Conservation (phyloP, 30 jellyfish, hydroid and myxozoan genomes). For the Turritopsis rubra region DNA sequence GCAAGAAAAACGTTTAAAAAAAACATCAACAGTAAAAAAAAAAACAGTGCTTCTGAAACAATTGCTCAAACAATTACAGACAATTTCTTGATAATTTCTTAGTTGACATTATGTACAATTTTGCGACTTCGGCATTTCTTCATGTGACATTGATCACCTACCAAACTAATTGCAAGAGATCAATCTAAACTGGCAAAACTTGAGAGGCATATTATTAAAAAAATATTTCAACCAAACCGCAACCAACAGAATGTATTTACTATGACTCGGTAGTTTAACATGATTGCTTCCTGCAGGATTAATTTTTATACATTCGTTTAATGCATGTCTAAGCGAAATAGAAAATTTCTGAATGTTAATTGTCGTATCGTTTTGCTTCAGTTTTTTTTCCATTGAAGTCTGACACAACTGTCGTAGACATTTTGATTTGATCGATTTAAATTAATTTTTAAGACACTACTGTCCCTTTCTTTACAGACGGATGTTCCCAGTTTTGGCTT, state of each 20-base stretch:
- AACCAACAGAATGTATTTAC: not conserved
- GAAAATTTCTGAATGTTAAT: no score
- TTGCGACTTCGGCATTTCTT: not conserved
- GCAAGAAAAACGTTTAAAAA: not conserved
- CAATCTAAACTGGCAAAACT: not conserved
- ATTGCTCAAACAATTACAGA: not conserved
- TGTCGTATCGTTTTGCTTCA: no score
- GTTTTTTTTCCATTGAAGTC: not conserved
- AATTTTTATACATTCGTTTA: not conserved
- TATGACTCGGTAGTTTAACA: not conserved
- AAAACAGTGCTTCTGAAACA: not conserved
- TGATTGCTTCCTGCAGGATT: not conserved
- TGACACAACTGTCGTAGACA: not conserved
- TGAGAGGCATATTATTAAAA: not conserved
- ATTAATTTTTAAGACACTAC: not conserved
- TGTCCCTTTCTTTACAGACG: conserved; percentile 11
- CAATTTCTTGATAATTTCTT: not conserved
- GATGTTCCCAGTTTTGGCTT: conserved; percentile 34
- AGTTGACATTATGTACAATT: not conserved
- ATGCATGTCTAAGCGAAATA: not conserved
- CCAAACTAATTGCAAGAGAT: not conserved
- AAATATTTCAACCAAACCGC: not conserved
- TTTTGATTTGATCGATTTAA: not conserved
- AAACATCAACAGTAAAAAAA: not conserved
- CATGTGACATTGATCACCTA: not conserved